A percentile compares a stretch with the other conserved stretches of the same genome.
These are phyloP conservation scores for Motacilla tschutschensis DNA, from an alignment of 2,113 vertebrate genomes.

Conservation along the genomic window DNA sequence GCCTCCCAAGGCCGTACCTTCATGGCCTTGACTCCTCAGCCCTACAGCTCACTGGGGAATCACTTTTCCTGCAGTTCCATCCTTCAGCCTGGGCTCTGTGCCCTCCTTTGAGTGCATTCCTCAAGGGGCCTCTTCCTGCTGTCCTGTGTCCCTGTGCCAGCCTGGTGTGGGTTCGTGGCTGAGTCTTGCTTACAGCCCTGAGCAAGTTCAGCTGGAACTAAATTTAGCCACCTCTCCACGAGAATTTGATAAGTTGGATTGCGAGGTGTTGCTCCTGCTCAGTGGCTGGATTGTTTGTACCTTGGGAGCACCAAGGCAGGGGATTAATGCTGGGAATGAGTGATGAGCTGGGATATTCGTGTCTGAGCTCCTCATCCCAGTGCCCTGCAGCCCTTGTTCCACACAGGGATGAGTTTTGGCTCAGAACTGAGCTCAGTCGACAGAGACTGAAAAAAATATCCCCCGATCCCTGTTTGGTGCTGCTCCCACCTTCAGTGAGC, in stretches of 20 bases:
- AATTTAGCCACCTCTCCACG: neutral
- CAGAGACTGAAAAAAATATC: neutral
- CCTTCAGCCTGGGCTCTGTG: neutral
- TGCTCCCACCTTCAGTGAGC: neutral
- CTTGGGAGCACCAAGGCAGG: neutral
- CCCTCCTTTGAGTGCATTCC: neutral
- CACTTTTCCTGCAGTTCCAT: neutral
- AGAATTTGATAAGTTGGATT: constrained; percentile 4
- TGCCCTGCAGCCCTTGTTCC: neutral
- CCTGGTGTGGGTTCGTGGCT: accelerated
- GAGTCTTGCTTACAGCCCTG: neutral
- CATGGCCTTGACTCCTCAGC: accelerated
- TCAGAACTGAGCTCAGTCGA: neutral
- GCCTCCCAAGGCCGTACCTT: neutral
- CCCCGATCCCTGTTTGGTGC: neutral
- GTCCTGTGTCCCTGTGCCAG: neutral
- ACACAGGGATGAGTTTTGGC: accelerated
- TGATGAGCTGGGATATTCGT: accelerated
- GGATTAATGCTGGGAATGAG: neutral
- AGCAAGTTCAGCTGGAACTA: neutral
- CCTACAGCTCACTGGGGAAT: neutral
- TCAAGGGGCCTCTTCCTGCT: neutral
- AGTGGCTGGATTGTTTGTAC: neutral
- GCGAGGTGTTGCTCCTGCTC: neutral
- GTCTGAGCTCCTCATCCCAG: neutral